Evolutionary conservation across 2,113 vertebrate species (phyloP).

Genomic region (Antechinus stuartii): DNA sequence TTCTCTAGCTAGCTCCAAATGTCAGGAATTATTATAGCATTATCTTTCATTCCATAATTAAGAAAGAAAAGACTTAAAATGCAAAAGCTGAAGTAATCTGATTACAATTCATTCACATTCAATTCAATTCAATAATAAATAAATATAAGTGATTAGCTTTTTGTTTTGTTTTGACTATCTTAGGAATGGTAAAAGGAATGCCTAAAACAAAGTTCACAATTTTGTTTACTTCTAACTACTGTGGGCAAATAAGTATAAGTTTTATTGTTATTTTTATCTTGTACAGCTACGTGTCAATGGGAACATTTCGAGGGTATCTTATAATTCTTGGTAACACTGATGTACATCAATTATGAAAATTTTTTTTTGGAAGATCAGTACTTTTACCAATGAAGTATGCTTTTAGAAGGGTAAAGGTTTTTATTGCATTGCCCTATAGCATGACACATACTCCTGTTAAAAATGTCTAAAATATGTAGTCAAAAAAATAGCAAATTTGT

Average conservation of each 20-base stretch:
- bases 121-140: background rate
- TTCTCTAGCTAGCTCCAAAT: background rate
- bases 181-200: background rate
- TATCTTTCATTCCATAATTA: background rate
- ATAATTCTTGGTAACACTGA: background rate
- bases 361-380: background rate
- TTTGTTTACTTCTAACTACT: no score
- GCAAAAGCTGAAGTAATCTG: background rate
- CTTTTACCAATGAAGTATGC: background rate
- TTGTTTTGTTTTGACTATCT: background rate
- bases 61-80: background rate
- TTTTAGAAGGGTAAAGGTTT: background rate
- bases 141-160: background rate
- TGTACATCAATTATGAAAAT: no score
- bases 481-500: background rate
- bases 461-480: background rate
- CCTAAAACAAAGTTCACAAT: background rate
- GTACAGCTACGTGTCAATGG: background rate
- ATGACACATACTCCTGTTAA: background rate
- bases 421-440: background rate
- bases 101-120: background rate
- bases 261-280: background rate
- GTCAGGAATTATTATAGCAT: background rate
- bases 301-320: background rate
- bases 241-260: background rate